A percentile compares a stretch with the other conserved stretches of the same genome.
phyloP scores from a whole-genome alignment of 2,797 vertebrate species.

The Anniella stebbinsi region DNA sequence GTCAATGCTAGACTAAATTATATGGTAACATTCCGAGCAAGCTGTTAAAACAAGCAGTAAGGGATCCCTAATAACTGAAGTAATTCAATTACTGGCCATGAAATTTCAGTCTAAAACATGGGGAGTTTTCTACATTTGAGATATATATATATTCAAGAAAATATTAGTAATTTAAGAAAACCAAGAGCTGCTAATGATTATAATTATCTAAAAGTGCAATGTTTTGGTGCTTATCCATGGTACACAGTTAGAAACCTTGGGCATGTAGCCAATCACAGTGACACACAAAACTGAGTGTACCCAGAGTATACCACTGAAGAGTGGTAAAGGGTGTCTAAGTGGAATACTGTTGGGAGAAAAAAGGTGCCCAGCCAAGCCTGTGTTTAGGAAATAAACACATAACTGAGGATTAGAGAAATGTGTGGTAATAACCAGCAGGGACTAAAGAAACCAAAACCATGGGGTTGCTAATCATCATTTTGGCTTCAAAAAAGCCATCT shows the following conservation, averaged over 20 bases:
- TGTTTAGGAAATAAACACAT: background rate
- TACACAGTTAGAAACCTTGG: background rate
- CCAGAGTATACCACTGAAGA: background rate
- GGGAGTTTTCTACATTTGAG: conserved; percentile 5
- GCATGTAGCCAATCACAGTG: conserved; percentile 25
- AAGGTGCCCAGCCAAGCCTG: background rate
- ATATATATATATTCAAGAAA: conserved; percentile 43
- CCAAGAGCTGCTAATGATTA: conserved; percentile 29
- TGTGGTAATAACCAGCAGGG: background rate
- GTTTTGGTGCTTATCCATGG: conserved; percentile 40
- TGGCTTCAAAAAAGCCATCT: background rate
- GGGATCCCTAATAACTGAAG: background rate
- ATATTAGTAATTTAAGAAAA: conserved; percentile 39
- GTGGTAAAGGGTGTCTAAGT: background rate
- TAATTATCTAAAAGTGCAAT: conserved; percentile 33
- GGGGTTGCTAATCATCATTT: background rate
- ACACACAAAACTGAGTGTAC: conserved; percentile 25
- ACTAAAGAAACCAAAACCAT: background rate
- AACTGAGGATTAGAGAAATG: conserved; percentile 11
- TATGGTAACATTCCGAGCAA: conserved; percentile 26
- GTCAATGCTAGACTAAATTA: conserved; percentile 34
- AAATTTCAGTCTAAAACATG: conserved; percentile 27
- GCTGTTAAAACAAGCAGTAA: conserved; percentile 29
- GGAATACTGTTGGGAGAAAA: background rate
- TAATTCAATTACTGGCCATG: background rate